Percentiles rank a stretch among this genome's conserved stretches.
Conservation (phyloP, 1,140 invertebrate species). For the Bombus superbus region DNA sequence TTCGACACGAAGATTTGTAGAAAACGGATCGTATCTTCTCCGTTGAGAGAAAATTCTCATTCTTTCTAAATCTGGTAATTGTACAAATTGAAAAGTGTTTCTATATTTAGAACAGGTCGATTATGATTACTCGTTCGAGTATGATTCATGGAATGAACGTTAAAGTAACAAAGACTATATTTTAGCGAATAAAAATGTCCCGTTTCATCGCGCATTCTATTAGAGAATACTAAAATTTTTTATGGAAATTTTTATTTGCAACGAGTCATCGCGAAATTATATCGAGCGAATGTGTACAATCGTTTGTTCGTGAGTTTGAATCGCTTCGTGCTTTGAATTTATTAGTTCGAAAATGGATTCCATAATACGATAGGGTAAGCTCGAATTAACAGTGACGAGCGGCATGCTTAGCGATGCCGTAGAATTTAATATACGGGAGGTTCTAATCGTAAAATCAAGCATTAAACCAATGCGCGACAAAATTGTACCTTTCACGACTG, state of each 20-base stretch:
- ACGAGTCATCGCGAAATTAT: background rate
- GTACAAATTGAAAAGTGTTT: too few relatives aligned
- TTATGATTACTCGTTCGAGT: background rate
- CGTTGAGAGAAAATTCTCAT: too few relatives aligned
- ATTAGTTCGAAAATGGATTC: background rate
- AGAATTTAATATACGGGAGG: constrained; percentile 13
- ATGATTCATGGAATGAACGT: background rate
- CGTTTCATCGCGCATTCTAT: too few relatives aligned
- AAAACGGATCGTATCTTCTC: too few relatives aligned
- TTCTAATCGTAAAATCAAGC: constrained; percentile 29
- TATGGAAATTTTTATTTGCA: background rate
- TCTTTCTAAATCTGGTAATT: too few relatives aligned
- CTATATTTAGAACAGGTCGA: background rate
- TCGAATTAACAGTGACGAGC: constrained; percentile 22
- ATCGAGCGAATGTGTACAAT: background rate
- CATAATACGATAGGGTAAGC: background rate
- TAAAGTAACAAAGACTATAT: too few relatives aligned
- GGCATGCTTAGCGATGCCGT: constrained; percentile 16
- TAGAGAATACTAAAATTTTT: too few relatives aligned
- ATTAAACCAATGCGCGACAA: constrained; percentile 30
- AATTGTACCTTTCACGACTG: constrained; percentile 42
- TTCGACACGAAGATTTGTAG: background rate
- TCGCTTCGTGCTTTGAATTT: background rate
- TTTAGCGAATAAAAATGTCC: too few relatives aligned
- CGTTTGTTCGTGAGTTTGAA: background rate